Evolutionary conservation across 1,140 invertebrate species (phyloP), one percentile per base, ranked within the genome.

Genomic region (Himalopsyche phryganea): DNA sequence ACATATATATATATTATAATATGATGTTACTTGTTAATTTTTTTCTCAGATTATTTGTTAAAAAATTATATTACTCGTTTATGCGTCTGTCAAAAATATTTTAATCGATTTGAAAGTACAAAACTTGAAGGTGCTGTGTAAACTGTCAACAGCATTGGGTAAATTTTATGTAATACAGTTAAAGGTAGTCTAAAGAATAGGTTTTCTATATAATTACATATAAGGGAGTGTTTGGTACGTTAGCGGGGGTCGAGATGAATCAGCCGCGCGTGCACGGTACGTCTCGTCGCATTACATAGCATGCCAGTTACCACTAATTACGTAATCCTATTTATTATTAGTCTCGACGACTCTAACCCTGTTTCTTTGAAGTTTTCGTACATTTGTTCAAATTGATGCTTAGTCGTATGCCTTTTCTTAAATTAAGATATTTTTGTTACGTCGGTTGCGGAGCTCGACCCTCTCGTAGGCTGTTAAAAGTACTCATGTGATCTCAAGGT

Each of bases 31-130:
- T 61, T 65, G 63, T 65, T 65, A 58, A 65, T 65, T 65, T 65
- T 60, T 61, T 61, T 65, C 55, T 61, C 59, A 61, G 51, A 61
- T 61, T 65, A 65, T 65, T 65, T 65, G 63, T 65, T 65, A 61
- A 61, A 64, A 60, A 55, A 54, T 61, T 65, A 65, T 65, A 65
- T 65, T 61, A 61, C 47, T 65, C 57, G 63, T 65, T 65, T 65
- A 51, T 58, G 46, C 53, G 50, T 61, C 55, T 61, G 41, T 52
- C 49, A 54, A 65, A 65, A 65, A 65, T 65, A 65, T 61, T 61
- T 65, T 58, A 61, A 65, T 58, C 63, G 52, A 65, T 65, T 58
- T 65, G 54, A 65, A 61, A 65, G 63, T 65, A 65, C 63, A 65
- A 65, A 65, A 65, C 55, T 58, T 58, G 18, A 65, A 58, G 63